These are phyloP conservation scores for Mactra quadrangularis DNA, from an alignment of 1,140 invertebrate species.

Conservation along the genomic window DNA sequence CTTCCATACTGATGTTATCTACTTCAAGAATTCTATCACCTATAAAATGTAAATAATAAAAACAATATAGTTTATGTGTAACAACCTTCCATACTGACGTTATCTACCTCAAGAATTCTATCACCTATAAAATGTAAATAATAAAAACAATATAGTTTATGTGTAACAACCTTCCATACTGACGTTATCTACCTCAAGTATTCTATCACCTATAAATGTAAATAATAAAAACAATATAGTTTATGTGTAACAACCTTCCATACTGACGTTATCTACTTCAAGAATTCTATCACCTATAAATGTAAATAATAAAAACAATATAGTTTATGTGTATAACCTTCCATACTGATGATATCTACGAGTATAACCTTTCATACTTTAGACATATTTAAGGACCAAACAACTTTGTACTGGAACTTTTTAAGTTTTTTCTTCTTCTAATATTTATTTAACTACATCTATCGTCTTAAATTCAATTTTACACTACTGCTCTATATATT, in stretches of 20 bases:
- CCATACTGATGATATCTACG: slow-evolving; percentile 47
- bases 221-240: not conserved
- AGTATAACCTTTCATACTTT: slow-evolving; percentile 35
- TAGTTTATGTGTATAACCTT: slow-evolving; percentile 45
- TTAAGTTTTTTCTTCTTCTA: too few relatives aligned
- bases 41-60: too few relatives aligned
- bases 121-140: too few relatives aligned
- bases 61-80: slow-evolving; percentile 39
- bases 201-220: slow-evolving; percentile 39
- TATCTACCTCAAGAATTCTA: slow-evolving; percentile 48
- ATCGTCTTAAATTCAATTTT: too few relatives aligned
- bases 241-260: slow-evolving; percentile 49
- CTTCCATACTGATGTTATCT: slow-evolving; percentile 32
- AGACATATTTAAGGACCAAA: too few relatives aligned
- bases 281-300: slow-evolving; percentile 59
- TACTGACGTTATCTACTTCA: slow-evolving; percentile 34
- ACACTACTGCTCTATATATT: too few relatives aligned
- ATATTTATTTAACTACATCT: too few relatives aligned
- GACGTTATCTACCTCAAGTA: slow-evolving; percentile 47
- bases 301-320: too few relatives aligned
- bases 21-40: slow-evolving; percentile 56
- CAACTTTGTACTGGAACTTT: too few relatives aligned
- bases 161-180: slow-evolving; percentile 37
- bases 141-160: too few relatives aligned
- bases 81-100: slow-evolving; percentile 27